phyloP scores from a whole-genome alignment of 2,888 invertebrate genomes.

The Pyrrhia umbra region DNA sequence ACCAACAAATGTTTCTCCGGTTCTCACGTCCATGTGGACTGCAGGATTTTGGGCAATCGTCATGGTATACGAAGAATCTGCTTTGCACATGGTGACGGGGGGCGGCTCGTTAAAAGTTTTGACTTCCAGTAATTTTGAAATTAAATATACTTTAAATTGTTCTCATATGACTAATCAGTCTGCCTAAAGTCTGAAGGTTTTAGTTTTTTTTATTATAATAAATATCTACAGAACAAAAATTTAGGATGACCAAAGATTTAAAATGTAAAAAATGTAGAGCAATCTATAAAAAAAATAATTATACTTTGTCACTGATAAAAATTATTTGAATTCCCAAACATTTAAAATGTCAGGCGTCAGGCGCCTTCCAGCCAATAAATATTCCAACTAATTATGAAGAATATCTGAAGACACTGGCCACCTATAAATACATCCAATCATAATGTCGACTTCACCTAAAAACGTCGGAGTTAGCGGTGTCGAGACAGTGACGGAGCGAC shows the following conservation, averaged over 20 bases:
- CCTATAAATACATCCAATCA: conserved; percentile 69
- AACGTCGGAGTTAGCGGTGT: conserved; percentile 68
- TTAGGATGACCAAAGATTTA: conserved; percentile 1
- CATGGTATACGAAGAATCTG: conserved; percentile 78
- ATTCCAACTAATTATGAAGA: conserved; percentile 66
- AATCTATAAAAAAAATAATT: conserved; percentile 51
- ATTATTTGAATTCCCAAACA: conserved; percentile 48
- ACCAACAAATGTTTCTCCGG: conserved; percentile 75
- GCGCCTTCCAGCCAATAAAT: conserved; percentile 57
- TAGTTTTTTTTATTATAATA: conserved; percentile 16
- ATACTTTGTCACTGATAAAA: conserved; percentile 27
- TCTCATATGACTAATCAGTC: conserved; percentile 50
- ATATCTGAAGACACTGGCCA: conserved; percentile 50
- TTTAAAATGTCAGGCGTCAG: conserved; percentile 41
- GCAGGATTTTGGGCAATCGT: conserved; percentile 85
- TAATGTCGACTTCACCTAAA: conserved; percentile 76
- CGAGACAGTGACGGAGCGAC: conserved; percentile 58
- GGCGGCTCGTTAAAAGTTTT: conserved; percentile 78
- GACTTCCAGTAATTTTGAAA: conserved; percentile 80
- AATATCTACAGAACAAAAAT: conserved; percentile 23
- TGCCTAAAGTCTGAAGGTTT: conserved; percentile 19
- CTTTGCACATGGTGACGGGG: conserved; percentile 81
- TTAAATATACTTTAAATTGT: conserved; percentile 51
- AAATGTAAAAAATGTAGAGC: conserved; percentile 37
- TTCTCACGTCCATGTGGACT: conserved; percentile 87